Percentiles rank a stretch among this genome's conserved stretches.
phyloP scores from a whole-genome alignment of 2,888 invertebrate species.

The Belgica antarctica region DNA sequence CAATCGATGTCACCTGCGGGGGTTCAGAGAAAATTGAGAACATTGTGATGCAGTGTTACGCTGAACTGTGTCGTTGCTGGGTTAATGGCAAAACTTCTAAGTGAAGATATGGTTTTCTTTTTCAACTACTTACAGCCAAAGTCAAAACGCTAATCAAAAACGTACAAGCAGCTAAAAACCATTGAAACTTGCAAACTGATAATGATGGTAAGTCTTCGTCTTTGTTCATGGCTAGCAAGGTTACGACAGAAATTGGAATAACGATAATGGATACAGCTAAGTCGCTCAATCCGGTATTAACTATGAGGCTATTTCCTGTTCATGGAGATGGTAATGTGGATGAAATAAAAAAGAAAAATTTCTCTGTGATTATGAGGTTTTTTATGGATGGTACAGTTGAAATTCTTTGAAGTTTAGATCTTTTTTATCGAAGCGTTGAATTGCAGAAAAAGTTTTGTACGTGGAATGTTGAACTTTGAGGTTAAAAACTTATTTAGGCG shows the following conservation, averaged over 20 bases:
- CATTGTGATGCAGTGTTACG: not conserved
- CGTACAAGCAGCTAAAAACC: conserved; percentile 65
- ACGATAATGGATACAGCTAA: conserved; percentile 67
- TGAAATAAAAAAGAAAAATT: not conserved
- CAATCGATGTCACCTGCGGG: conserved; percentile 60
- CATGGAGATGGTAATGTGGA: not conserved
- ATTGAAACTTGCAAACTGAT: conserved; percentile 64
- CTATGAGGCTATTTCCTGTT: conserved; percentile 67
- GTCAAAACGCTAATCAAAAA: conserved; percentile 66
- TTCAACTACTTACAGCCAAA: conserved; percentile 49
- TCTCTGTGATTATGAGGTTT: too few relatives aligned
- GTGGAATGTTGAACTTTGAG: too few relatives aligned
- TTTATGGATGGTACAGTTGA: not conserved
- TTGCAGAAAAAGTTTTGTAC: too few relatives aligned
- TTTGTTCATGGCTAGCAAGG: conserved; percentile 65
- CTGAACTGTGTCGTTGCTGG: too few relatives aligned
- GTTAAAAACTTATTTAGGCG: too few relatives aligned
- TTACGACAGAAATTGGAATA: conserved; percentile 67
- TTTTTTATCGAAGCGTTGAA: too few relatives aligned
- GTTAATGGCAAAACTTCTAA: too few relatives aligned
- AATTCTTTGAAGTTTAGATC: too few relatives aligned
- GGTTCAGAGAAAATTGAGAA: not conserved
- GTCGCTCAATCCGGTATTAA: conserved; percentile 70
- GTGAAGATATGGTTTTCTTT: too few relatives aligned
- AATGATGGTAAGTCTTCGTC: conserved; percentile 53